A percentile compares a stretch with the other conserved stretches of the same genome.
phyloP scores from a whole-genome alignment of 2,888 invertebrate genomes.

The Stenurella melanura region DNA sequence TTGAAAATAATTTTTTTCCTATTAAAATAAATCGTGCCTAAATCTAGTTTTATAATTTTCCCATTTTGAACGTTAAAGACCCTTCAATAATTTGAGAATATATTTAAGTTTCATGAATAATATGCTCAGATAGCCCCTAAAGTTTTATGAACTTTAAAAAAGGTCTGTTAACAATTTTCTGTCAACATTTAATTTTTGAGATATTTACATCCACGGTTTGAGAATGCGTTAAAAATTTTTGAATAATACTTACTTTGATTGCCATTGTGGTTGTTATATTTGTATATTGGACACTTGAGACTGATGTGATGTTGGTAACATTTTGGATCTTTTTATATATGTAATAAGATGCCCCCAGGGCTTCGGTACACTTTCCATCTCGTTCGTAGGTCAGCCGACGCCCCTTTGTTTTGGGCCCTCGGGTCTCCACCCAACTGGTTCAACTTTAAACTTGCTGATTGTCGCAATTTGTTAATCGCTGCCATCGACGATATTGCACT shows the following conservation, averaged over 20 bases:
- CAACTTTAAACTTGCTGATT: conserved; percentile 18
- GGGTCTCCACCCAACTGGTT: not conserved
- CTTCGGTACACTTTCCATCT: conserved; percentile 34
- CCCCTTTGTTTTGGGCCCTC: conserved; percentile 37
- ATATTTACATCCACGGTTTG: too few species aligned
- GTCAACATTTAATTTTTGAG: too few species aligned
- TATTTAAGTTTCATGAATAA: too few species aligned
- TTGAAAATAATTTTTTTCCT: too few species aligned
- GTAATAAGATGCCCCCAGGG: not conserved
- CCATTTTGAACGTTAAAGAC: too few species aligned
- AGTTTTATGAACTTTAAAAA: too few species aligned
- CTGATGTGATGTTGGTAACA: conserved; percentile 18
- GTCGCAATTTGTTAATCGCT: conserved; percentile 15
- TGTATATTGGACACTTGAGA: not conserved
- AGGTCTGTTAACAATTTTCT: too few species aligned
- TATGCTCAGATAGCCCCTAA: too few species aligned
- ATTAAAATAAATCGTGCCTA: too few species aligned
- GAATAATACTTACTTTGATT: conserved; percentile 44
- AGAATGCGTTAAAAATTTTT: too few species aligned
- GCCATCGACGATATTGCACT: not conserved
- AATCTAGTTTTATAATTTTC: too few species aligned
- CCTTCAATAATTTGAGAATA: too few species aligned
- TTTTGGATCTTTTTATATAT: conserved; percentile 33
- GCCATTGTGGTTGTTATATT: conserved; percentile 44
- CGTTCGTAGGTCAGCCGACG: conserved; percentile 29